Base-by-base conservation (phyloP, 2,888 invertebrate species). In the Nemapogon koenigi region DNA sequence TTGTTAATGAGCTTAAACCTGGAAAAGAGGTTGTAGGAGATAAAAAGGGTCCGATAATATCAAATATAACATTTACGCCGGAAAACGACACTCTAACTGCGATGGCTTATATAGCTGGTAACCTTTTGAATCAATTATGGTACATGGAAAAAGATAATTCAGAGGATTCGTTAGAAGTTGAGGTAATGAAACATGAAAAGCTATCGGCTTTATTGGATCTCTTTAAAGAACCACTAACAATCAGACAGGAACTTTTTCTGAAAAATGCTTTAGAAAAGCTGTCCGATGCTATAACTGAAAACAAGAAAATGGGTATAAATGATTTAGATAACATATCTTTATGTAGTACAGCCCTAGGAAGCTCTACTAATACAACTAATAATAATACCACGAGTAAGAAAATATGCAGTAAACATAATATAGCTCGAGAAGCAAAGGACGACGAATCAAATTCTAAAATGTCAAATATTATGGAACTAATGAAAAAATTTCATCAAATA, bases 21-120 rank as follows among this genome's bases (percentile, higher is more conserved):
- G 71, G 71, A 0, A 51, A 44, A 3, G 76, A 76, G 55, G 44
- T 56, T 2, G 64, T 78, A 31, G 76, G 76, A 8, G 67, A 70
- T 40, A 47, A 46, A 33, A 48, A 49, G 17, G 55, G 60, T 2
- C 49, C 61, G 26, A 53, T 68, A 2, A 60, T 64, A 39, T 75
- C 76, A 13, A 76, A 72, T 37, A 66, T 78, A 7, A 72, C 72
- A 3, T 78, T 75, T 40, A 69, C 67, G n/a, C 58, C 66, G 13
- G 71, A 72, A 54, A 78, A 75, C 43, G 73, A 75, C 37, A 75
- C 76, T 3, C 45, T 72, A 13, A 69, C 66, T 33, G 73, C 76
- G 16, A 70, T 76, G 66, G 64, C 73, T 1, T 72, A 63, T 17
- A 76, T 78, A 41, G 76, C 76, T 45, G 76, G 76, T 1, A 72